These are phyloP conservation scores for Ditylenchus dipsaci DNA, from an alignment of 1,140 invertebrate genomes.

Conservation along the genomic window DNA sequence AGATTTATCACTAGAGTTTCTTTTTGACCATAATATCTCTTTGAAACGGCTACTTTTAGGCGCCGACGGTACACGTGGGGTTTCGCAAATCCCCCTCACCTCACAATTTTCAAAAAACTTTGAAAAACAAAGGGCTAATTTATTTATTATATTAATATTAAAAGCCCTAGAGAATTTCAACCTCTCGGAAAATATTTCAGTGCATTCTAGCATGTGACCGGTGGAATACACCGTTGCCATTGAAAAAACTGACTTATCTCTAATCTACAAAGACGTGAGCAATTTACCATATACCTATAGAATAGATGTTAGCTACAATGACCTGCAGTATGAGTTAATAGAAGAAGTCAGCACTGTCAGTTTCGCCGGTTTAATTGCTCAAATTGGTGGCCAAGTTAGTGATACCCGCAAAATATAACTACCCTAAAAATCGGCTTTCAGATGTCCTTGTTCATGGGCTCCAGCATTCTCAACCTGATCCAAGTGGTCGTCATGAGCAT, in stretches of 20 bases:
- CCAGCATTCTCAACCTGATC: conserved; percentile 27
- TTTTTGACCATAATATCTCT: too few species aligned
- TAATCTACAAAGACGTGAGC: conserved; percentile 12
- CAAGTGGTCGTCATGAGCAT: conserved; percentile 25
- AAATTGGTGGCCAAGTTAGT: conserved; percentile 31
- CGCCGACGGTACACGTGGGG: too few species aligned
- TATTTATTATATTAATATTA: too few species aligned
- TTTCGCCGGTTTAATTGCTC: conserved; percentile 18
- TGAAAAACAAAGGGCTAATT: too few species aligned
- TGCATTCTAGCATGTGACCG: conserved; percentile 27
- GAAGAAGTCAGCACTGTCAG: conserved; percentile 24
- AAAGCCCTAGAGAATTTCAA: too few species aligned
- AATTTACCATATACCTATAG: conserved; percentile 12
- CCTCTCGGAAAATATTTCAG: conserved; percentile 19
- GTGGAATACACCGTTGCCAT: conserved; percentile 26
- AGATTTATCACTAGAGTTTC: too few species aligned
- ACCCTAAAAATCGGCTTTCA: neutral
- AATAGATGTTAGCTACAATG: conserved; percentile 30
- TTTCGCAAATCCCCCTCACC: too few species aligned
- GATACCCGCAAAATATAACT: neutral
- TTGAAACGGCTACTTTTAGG: too few species aligned
- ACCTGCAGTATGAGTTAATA: conserved; percentile 31
- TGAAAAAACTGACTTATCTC: conserved; percentile 19
- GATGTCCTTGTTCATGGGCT: conserved; percentile 32
- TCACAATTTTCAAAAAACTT: too few species aligned